Evolutionary conservation across 2,888 invertebrate species (phyloP).

Genomic region (Pantelozetes paolii): DNA sequence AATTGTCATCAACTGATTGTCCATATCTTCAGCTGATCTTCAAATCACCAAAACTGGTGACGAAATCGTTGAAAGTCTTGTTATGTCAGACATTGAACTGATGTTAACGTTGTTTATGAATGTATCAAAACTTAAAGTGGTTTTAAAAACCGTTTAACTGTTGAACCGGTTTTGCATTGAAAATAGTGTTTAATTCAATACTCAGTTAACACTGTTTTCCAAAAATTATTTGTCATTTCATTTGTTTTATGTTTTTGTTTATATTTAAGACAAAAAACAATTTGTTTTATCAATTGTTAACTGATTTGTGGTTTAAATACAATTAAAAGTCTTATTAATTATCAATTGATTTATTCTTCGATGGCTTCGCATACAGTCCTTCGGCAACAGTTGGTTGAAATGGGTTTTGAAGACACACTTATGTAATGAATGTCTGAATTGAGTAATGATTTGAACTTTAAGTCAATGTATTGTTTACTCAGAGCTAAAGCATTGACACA

Average conservation of each 20-base stretch:
- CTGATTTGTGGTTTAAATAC: background rate
- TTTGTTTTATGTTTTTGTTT: background rate
- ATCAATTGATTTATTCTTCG: no score
- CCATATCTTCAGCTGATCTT: background rate
- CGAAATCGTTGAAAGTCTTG: background rate
- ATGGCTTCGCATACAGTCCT: slow-evolving; percentile 40
- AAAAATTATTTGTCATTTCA: background rate
- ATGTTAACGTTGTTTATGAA: background rate
- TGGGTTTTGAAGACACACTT: slow-evolving; percentile 38
- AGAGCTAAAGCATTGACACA: slow-evolving; percentile 26
- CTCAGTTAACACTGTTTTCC: background rate
- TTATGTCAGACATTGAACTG: background rate
- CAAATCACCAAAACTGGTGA: background rate
- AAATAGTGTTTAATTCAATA: background rate
- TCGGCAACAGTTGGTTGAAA: slow-evolving; percentile 37
- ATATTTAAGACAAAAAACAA: background rate
- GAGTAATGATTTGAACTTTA: background rate
- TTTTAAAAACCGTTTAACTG: background rate
- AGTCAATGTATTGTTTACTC: background rate
- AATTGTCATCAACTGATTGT: background rate
- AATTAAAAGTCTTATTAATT: no score
- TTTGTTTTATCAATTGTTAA: background rate
- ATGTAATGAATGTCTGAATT: slow-evolving; percentile 35
- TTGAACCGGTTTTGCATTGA: background rate
- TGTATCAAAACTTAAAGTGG: background rate